phyloP scores from a whole-genome alignment of 2,888 invertebrate species.

The Cosmia pyralina region DNA sequence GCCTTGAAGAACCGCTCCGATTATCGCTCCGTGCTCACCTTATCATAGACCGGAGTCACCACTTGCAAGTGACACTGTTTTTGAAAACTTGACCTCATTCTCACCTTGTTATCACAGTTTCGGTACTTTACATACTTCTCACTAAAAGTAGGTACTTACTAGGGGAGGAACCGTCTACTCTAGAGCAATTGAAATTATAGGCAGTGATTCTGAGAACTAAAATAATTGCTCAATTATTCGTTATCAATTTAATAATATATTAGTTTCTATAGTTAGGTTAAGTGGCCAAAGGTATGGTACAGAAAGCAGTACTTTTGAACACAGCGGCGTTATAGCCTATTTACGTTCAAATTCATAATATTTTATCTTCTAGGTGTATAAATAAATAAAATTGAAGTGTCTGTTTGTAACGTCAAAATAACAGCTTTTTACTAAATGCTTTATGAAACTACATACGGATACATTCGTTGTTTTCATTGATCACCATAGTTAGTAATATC shows the following conservation, averaged over 20 bases:
- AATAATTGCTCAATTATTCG: background rate
- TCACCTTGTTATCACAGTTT: conserved; percentile 2
- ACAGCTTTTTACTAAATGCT: too few species aligned
- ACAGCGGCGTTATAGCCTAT: too few species aligned
- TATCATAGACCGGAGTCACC: background rate
- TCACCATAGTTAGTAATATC: too few species aligned
- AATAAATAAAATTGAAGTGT: too few species aligned
- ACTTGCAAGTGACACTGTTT: background rate
- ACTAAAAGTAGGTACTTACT: background rate
- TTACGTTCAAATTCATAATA: too few species aligned
- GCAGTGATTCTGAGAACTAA: conserved; percentile 2
- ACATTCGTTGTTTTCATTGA: too few species aligned
- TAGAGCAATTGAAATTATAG: conserved; percentile 1
- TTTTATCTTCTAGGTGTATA: too few species aligned
- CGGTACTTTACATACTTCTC: conserved; percentile 13
- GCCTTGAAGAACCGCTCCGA: too few species aligned
- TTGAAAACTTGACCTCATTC: conserved; percentile 17
- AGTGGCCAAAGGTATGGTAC: background rate
- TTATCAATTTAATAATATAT: conserved; percentile 15
- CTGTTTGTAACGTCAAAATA: too few species aligned
- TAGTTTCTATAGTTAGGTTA: conserved; percentile 15
- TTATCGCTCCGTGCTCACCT: too few species aligned
- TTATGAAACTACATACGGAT: too few species aligned
- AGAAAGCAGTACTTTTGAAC: background rate
- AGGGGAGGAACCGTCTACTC: conserved; percentile 39